Percentiles rank a stretch among this genome's conserved stretches.
phyloP scores from a whole-genome alignment of 1,140 invertebrate genomes.

The Drosophila littoralis region DNA sequence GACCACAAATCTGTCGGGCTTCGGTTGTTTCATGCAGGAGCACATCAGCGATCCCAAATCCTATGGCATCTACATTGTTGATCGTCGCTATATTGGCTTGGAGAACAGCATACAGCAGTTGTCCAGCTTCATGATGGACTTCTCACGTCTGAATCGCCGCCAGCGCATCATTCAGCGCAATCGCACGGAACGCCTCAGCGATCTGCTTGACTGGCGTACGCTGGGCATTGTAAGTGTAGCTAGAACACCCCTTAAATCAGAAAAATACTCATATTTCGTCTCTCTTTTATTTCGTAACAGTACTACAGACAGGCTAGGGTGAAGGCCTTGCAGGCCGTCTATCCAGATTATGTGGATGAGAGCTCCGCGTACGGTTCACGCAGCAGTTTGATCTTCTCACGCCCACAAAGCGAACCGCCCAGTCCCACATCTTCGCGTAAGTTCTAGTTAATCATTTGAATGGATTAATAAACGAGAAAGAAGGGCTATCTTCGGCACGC shows the following conservation, averaged over 20 bases:
- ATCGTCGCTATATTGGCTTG: conserved; percentile 93
- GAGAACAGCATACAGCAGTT: conserved; percentile 97
- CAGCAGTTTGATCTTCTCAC: conserved; percentile 91
- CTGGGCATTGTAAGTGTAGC: conserved; percentile 92
- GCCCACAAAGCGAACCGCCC: conserved; percentile 96
- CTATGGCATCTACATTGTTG: conserved; percentile 99
- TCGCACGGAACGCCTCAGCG: conserved; percentile 97
- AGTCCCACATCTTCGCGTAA: conserved; percentile 92
- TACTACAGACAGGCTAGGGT: conserved; percentile 97
- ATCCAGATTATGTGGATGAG: conserved; percentile 93
- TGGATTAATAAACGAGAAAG: conserved; percentile 1
- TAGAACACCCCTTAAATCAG: background rate
- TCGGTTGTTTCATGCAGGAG: conserved; percentile 99
- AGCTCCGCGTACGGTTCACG: conserved; percentile 85
- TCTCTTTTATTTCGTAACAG: conserved; percentile 85
- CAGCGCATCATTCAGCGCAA: conserved; percentile 99
- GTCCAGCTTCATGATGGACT: conserved; percentile 97
- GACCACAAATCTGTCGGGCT: conserved; percentile 98
- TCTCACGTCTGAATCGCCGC: conserved; percentile 93
- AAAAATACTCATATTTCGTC: background rate
- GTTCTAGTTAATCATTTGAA: conserved; percentile 48
- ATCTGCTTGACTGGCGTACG: conserved; percentile 99
- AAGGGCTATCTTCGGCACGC: too few relatives aligned
- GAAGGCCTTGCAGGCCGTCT: conserved; percentile 92
- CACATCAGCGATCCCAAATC: conserved; percentile 99